Conservation (phyloP, 2,797 vertebrate species). For the Arctocebus calabarensis region DNA sequence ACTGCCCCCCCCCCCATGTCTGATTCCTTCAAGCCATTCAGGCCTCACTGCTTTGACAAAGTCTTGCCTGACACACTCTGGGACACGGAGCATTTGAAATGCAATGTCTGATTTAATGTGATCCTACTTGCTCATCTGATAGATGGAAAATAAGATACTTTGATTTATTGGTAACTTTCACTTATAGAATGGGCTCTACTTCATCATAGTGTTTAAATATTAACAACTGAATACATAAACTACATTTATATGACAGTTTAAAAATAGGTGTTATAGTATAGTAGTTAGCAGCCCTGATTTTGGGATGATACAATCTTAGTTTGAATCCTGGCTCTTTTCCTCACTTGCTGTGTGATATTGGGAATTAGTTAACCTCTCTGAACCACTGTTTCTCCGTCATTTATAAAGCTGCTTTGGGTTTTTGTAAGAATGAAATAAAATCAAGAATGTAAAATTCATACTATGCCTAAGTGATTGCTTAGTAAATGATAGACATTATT, state of each 20-base stretch:
- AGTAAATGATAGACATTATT: background rate
- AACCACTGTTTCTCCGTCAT: constrained; percentile 4
- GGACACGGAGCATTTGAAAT: background rate
- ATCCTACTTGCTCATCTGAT: background rate
- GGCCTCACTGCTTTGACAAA: background rate
- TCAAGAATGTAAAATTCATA: background rate
- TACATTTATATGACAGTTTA: background rate
- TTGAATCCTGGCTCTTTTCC: background rate
- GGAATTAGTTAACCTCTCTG: background rate
- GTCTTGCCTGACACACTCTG: background rate
- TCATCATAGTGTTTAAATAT: background rate
- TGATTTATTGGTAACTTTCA: constrained; percentile 26
- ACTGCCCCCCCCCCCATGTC: too few species aligned
- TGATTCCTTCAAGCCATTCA: background rate
- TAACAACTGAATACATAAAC: background rate
- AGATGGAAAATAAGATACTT: background rate
- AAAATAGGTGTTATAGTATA: background rate
- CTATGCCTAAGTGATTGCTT: background rate
- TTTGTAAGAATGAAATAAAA: constrained; percentile 28
- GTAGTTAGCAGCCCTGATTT: background rate
- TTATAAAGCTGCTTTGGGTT: background rate
- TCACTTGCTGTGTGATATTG: background rate
- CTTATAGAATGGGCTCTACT: background rate
- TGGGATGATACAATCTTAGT: background rate
- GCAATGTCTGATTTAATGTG: background rate